Evolutionary conservation across 2,113 vertebrate species (phyloP).

Genomic region (Aplodontia rufa): DNA sequence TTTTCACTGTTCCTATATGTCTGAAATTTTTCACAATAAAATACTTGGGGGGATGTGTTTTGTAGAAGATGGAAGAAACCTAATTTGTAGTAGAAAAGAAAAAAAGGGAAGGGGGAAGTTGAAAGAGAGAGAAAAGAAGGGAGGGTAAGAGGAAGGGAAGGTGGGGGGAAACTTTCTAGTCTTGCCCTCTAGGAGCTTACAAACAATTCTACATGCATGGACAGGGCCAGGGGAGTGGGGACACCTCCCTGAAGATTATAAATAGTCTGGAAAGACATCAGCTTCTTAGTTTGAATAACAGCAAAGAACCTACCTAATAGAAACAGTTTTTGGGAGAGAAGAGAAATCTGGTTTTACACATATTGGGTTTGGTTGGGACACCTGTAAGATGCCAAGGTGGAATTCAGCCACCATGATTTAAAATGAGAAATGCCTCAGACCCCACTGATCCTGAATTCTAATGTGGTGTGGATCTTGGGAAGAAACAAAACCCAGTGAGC

Average conservation of each 20-base stretch:
- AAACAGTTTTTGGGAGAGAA: neutral
- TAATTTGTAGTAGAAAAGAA: neutral
- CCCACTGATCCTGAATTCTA: neutral
- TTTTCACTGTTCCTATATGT: neutral
- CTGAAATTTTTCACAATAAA: constrained; percentile 1
- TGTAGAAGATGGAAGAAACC: neutral
- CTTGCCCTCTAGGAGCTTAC: neutral
- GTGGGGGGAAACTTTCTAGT: neutral
- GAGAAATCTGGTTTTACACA: neutral
- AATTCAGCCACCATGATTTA: neutral
- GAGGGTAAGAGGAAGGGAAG: neutral
- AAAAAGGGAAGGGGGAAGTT: neutral
- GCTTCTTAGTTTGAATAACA: constrained; percentile 6
- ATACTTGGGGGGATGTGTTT: neutral
- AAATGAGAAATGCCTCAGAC: neutral
- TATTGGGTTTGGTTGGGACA: neutral
- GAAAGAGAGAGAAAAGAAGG: too few relatives aligned
- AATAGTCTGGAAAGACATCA: neutral
- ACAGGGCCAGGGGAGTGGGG: neutral
- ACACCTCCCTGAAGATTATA: neutral
- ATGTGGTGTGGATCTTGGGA: neutral
- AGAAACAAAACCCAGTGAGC: neutral
- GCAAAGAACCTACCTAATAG: neutral
- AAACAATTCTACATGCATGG: neutral
- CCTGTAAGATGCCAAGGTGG: neutral